Percentiles rank a stretch among this genome's conserved stretches.
These are phyloP conservation scores for Sitodiplosis mosellana DNA, from an alignment of 1,140 invertebrate genomes.

Conservation along the genomic window DNA sequence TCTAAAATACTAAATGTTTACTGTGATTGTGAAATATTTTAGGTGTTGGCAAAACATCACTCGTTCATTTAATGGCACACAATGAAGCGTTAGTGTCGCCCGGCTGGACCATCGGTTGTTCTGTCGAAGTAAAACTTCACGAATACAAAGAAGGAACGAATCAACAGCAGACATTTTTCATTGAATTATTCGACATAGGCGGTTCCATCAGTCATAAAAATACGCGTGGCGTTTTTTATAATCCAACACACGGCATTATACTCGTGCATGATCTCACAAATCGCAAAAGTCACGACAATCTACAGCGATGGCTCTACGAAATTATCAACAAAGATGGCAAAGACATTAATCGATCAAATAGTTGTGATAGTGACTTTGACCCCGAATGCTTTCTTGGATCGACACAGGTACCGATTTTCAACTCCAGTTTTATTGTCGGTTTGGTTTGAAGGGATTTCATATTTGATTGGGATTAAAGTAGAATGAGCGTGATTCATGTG, in stretches of 20 bases:
- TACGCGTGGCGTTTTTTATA: slow-evolving; percentile 81
- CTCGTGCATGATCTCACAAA: slow-evolving; percentile 93
- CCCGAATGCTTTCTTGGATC: slow-evolving; percentile 78
- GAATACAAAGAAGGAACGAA: slow-evolving; percentile 89
- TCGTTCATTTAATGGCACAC: slow-evolving; percentile 80
- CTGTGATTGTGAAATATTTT: slow-evolving; percentile 8
- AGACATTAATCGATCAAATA: slow-evolving; percentile 23
- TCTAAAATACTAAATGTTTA: neutral
- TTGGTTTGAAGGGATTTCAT: too few species aligned
- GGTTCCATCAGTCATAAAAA: slow-evolving; percentile 84
- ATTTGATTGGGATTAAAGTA: too few species aligned
- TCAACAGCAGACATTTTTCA: slow-evolving; percentile 75
- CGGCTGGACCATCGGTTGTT: slow-evolving; percentile 88
- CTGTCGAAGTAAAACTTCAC: slow-evolving; percentile 88
- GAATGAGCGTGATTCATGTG: neutral
- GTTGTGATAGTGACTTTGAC: slow-evolving; percentile 56
- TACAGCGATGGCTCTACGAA: slow-evolving; percentile 84
- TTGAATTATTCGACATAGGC: slow-evolving; percentile 93
- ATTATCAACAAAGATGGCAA: slow-evolving; percentile 61
- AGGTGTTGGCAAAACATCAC: slow-evolving; percentile 90
- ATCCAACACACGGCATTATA: slow-evolving; percentile 82
- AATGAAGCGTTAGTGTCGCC: slow-evolving; percentile 67
- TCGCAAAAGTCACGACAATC: slow-evolving; percentile 83
- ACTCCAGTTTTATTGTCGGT: too few species aligned
- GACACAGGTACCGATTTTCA: slow-evolving; percentile 45